phyloP scores from a whole-genome alignment of 2,797 vertebrate genomes.

The Distichodus sexfasciatus region DNA sequence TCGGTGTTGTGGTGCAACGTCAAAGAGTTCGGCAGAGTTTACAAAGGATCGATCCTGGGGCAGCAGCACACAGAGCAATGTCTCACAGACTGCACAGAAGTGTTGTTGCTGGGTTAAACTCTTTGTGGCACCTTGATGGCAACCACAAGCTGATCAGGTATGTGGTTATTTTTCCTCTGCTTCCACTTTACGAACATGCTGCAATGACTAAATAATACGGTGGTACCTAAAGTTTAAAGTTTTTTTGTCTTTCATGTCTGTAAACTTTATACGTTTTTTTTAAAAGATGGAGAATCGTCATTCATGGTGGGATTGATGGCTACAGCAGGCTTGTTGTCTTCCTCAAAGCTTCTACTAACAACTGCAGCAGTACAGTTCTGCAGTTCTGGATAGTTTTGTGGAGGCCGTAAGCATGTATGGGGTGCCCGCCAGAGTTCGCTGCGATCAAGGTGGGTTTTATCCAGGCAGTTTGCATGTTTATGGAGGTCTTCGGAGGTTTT shows the following conservation, averaged over 20 bases:
- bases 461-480: not conserved
- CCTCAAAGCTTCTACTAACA: constrained; percentile 13
- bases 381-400: constrained; percentile 26
- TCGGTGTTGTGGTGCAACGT: not conserved
- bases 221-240: not conserved
- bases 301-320: constrained; percentile 29
- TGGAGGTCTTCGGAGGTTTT: not conserved
- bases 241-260: not conserved
- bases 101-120: too few relatives aligned
- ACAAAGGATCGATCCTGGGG: not conserved
- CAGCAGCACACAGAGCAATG: not conserved
- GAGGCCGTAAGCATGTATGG: not conserved
- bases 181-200: too few relatives aligned
- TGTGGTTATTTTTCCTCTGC: too few relatives aligned
- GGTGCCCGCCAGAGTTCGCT: constrained; percentile 4
- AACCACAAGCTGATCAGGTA: constrained; percentile 11
- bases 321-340: constrained; percentile 24
- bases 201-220: too few relatives aligned
- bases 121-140: constrained; percentile 10
- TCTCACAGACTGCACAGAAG: not conserved
- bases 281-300: constrained; percentile 28
- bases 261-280: not conserved
- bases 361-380: constrained; percentile 24
- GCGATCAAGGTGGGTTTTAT: constrained; percentile 10
- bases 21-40: not conserved